phyloP scores from a whole-genome alignment of 2,113 vertebrate species.

The Tinamus guttatus region DNA sequence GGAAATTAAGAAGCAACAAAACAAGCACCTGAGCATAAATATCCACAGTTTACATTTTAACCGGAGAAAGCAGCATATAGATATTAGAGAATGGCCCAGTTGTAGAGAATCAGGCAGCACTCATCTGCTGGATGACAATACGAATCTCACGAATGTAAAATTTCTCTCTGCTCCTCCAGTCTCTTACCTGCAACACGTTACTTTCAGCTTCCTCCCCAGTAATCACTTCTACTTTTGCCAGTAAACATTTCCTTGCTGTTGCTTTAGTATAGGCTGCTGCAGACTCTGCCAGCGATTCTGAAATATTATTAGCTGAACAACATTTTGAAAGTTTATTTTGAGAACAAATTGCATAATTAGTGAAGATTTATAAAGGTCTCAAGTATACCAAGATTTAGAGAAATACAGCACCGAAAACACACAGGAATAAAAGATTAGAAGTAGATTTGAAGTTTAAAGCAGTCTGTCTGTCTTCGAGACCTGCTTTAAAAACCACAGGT shows the following conservation, averaged over 20 bases:
- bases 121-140: not conserved
- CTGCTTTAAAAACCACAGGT: not conserved
- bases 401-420: not conserved
- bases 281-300: constrained; percentile 95
- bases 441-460: not conserved
- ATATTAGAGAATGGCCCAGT: not conserved
- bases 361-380: not conserved
- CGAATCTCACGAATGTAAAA: not conserved
- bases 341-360: not conserved
- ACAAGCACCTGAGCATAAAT: not conserved
- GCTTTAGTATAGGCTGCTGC: constrained; percentile 99
- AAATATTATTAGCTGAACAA: constrained; percentile 84
- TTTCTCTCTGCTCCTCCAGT: fast-evolving
- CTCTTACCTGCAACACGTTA: constrained; percentile 94
- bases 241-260: constrained; percentile 93
- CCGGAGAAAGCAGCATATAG: not conserved
- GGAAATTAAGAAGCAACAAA: not conserved
- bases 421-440: fast-evolving
- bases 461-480: not conserved
- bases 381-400: not conserved
- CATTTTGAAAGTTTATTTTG: constrained; percentile 20
- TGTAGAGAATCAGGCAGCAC: not conserved
- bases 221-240: constrained; percentile 97
- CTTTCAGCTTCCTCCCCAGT: constrained; percentile 98
- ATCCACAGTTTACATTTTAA: not conserved